Conservation (phyloP, 2,888 invertebrate genomes). For the Uloborus plumipes region DNA sequence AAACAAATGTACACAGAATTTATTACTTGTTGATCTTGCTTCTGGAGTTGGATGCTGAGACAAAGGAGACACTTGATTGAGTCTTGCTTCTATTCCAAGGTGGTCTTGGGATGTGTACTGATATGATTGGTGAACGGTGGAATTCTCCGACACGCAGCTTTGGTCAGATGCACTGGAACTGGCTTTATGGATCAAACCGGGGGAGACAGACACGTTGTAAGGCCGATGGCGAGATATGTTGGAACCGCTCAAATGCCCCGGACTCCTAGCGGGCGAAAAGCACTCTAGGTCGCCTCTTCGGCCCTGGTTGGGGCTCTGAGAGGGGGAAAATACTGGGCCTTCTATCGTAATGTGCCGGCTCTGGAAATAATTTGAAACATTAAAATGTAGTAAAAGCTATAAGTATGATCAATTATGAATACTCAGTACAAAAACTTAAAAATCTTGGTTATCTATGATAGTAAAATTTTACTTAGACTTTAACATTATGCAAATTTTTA, state of each 20-base stretch:
- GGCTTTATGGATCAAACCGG: slow-evolving; percentile 45
- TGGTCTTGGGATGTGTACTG: slow-evolving; percentile 58
- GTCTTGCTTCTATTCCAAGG: slow-evolving; percentile 49
- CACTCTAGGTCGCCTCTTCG: slow-evolving; percentile 42
- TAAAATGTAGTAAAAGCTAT: neutral
- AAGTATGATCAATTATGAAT: too few relatives aligned
- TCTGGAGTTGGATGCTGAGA: slow-evolving; percentile 60
- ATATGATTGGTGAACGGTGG: slow-evolving; percentile 45
- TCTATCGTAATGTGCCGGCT: slow-evolving; percentile 57
- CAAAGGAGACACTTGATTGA: slow-evolving; percentile 55
- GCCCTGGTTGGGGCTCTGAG: slow-evolving; percentile 61
- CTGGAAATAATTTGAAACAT: slow-evolving; percentile 21
- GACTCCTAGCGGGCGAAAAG: slow-evolving; percentile 52
- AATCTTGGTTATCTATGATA: too few relatives aligned
- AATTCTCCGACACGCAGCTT: slow-evolving; percentile 32
- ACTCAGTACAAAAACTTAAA: too few relatives aligned
- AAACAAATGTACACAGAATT: neutral
- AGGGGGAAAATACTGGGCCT: slow-evolving; percentile 54
- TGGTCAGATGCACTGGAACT: slow-evolving; percentile 54
- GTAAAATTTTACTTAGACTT: too few relatives aligned
- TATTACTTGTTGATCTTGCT: slow-evolving; percentile 57
- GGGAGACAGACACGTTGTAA: slow-evolving; percentile 51
- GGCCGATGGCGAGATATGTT: slow-evolving; percentile 42
- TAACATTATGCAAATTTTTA: too few relatives aligned
- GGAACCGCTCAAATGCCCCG: slow-evolving; percentile 43